Evolutionary conservation across 2,888 invertebrate genomes (phyloP).

Genomic region (Dryocosmus kuriphilus): DNA sequence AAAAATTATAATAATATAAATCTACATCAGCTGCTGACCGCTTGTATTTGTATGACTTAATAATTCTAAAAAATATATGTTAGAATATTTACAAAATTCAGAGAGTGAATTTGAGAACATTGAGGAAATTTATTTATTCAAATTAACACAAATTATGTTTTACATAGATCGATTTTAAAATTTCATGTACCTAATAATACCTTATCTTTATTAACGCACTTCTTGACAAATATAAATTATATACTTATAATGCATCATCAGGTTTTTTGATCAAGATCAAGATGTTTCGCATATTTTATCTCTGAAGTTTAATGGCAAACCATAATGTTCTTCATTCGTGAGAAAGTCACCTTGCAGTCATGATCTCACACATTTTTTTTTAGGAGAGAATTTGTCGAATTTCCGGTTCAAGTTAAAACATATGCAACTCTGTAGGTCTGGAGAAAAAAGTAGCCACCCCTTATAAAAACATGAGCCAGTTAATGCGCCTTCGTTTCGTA

Average conservation of each 20-base stretch:
- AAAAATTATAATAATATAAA: background rate
- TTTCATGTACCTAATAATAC: too few relatives aligned
- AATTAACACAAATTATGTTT: too few relatives aligned
- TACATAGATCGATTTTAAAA: too few relatives aligned
- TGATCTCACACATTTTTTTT: slow-evolving; percentile 17
- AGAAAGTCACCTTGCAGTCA: slow-evolving; percentile 7
- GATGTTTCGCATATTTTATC: background rate
- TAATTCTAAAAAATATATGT: background rate
- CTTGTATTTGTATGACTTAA: background rate
- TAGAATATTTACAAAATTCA: too few relatives aligned
- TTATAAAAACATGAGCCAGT: background rate
- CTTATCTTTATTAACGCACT: too few relatives aligned
- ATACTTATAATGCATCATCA: too few relatives aligned
- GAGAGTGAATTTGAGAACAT: too few relatives aligned
- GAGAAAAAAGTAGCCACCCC: background rate
- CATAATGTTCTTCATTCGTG: background rate
- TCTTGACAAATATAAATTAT: too few relatives aligned
- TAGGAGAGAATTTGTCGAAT: background rate
- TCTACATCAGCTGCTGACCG: background rate
- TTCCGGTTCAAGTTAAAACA: background rate
- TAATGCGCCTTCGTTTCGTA: background rate
- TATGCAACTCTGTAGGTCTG: background rate
- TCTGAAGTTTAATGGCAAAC: background rate
- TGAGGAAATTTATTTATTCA: too few relatives aligned
- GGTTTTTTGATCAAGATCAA: background rate